Evolutionary conservation across 2,797 vertebrate species (phyloP).

Genomic region (Manis pentadactyla): DNA sequence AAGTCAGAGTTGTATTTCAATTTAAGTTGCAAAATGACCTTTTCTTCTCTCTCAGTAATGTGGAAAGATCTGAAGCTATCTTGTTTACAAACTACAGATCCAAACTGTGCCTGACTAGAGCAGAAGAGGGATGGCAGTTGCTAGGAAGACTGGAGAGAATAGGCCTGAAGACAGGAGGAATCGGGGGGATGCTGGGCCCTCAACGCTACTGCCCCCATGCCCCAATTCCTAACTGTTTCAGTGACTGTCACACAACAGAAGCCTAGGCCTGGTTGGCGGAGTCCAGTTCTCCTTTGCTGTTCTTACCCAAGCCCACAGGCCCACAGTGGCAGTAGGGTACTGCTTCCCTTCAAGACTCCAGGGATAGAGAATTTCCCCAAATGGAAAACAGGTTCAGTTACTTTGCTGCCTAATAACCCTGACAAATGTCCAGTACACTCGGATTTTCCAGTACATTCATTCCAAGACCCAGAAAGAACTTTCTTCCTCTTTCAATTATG

Average conservation of each 20-base stretch:
- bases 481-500: not conserved
- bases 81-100: not conserved
- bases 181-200: not conserved
- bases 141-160: not conserved
- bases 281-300: not conserved
- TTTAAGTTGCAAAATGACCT: not conserved
- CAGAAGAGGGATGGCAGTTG: not conserved
- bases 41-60: constrained; percentile 24
- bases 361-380: not conserved
- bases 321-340: not conserved
- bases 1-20: not conserved
- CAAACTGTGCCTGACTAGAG: not conserved
- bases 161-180: not conserved
- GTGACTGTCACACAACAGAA: not conserved
- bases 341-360: constrained; percentile 4
- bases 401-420: not conserved
- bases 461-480: not conserved
- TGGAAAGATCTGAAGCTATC: not conserved
- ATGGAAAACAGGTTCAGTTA: not conserved
- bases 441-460: not conserved
- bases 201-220: not conserved
- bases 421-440: not conserved
- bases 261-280: not conserved
- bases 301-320: not conserved
- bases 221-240: not conserved